A percentile compares a stretch with the other conserved stretches of the same genome.
Conservation (phyloP, 2,888 invertebrate species). For the Oscheius sp. region DNA sequence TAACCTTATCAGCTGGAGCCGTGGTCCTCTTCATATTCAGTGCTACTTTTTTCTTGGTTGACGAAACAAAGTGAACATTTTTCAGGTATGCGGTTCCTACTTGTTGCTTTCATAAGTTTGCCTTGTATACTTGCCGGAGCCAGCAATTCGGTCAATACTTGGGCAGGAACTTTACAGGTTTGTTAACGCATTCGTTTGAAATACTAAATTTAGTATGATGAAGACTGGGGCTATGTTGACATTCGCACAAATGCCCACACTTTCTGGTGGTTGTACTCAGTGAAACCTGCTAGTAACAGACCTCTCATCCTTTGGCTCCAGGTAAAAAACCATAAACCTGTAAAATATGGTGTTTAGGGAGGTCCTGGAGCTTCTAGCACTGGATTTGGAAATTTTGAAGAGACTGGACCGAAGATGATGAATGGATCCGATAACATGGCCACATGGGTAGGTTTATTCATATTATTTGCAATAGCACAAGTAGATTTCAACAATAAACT, state of each 20-base stretch:
- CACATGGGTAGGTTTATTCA: slow-evolving; percentile 80
- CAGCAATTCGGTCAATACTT: slow-evolving; percentile 57
- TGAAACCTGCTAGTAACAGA: slow-evolving; percentile 66
- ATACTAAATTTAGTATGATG: slow-evolving; percentile 43
- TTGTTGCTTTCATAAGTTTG: background rate
- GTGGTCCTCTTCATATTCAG: background rate
- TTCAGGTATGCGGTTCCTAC: slow-evolving; percentile 23
- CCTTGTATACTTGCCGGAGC: slow-evolving; percentile 35
- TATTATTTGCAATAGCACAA: no score
- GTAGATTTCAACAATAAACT: no score
- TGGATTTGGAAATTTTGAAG: slow-evolving; percentile 88
- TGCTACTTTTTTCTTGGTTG: background rate
- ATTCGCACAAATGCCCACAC: slow-evolving; percentile 54
- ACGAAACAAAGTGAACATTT: background rate
- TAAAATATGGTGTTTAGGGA: slow-evolving; percentile 78
- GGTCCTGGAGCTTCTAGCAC: slow-evolving; percentile 87
- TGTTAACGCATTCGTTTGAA: background rate
- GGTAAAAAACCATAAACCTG: slow-evolving; percentile 57
- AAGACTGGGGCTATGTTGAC: slow-evolving; percentile 58
- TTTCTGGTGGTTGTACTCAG: slow-evolving; percentile 82
- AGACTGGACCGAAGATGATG: slow-evolving; percentile 83
- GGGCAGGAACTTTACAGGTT: slow-evolving; percentile 49
- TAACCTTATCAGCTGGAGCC: slow-evolving; percentile 26
- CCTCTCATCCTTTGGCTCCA: slow-evolving; percentile 87
- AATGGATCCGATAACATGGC: slow-evolving; percentile 81